Evolutionary conservation across 2,797 vertebrate genomes (phyloP).

Genomic region (Neostethus bicornis): DNA sequence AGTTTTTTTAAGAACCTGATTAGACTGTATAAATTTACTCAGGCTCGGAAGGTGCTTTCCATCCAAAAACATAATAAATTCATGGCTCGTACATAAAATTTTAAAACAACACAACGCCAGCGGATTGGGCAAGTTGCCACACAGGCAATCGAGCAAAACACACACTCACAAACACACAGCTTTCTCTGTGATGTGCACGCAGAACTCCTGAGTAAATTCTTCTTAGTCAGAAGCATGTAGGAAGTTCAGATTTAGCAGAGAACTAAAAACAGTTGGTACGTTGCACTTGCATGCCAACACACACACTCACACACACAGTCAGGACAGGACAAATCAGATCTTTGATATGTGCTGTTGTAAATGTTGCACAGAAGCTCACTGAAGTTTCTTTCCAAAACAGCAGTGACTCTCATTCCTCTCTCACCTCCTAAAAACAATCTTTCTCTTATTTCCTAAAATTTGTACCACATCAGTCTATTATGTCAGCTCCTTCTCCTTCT

Average conservation of each 20-base stretch:
- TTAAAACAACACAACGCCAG: conserved; percentile 36
- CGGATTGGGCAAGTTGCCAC: conserved; percentile 39
- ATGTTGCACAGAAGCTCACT: conserved; percentile 57
- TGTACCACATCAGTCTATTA: conserved; percentile 43
- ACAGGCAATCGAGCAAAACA: conserved; percentile 25
- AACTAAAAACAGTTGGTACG: conserved; percentile 34
- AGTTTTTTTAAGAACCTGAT: not conserved
- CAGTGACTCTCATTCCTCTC: conserved; percentile 50
- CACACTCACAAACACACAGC: conserved; percentile 15
- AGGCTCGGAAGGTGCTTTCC: conserved; percentile 26
- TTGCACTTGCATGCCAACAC: conserved; percentile 20
- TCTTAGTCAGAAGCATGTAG: conserved; percentile 35
- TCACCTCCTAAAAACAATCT: conserved; percentile 43
- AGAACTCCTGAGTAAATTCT: conserved; percentile 44
- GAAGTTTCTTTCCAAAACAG: conserved; percentile 50
- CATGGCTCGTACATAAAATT: conserved; percentile 30
- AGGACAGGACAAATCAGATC: conserved; percentile 40
- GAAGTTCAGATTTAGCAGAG: conserved; percentile 34
- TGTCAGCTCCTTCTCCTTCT: conserved; percentile 69
- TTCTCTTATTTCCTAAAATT: conserved; percentile 21
- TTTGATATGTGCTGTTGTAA: conserved; percentile 47
- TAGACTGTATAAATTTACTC: not conserved
- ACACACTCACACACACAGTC: conserved; percentile 30
- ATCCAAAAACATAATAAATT: conserved; percentile 11
- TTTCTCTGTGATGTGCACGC: conserved; percentile 37